phyloP scores from a whole-genome alignment of 2,797 vertebrate genomes.

The Crenuchus spilurus region DNA sequence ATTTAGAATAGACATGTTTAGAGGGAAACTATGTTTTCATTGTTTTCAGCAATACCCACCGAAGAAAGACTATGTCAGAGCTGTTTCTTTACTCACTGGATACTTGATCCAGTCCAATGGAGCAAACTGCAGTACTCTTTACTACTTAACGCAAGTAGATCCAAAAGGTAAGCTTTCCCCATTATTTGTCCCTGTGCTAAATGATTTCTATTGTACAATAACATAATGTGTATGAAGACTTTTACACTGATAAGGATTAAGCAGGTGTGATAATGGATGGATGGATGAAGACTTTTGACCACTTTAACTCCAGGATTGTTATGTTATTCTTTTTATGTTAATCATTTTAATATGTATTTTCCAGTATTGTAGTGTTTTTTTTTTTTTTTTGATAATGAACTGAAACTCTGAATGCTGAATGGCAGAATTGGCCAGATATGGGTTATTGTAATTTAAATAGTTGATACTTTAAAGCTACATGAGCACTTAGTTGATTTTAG shows the following conservation, averaged over 20 bases:
- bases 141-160: conserved; percentile 90
- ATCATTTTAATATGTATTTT: too few species aligned
- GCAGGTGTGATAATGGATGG: too few species aligned
- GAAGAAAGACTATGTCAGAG: conserved; percentile 87
- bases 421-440: too few species aligned
- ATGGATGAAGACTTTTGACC: too few species aligned
- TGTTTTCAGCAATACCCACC: conserved; percentile 83
- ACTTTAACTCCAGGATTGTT: too few species aligned
- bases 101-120: conserved; percentile 87
- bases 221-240: background rate
- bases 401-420: too few species aligned
- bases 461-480: background rate
- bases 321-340: too few species aligned
- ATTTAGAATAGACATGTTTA: background rate
- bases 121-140: conserved; percentile 76
- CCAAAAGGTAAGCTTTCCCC: conserved; percentile 77
- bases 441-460: background rate
- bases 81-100: conserved; percentile 87
- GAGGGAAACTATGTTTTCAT: conserved; percentile 3
- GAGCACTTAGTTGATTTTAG: background rate
- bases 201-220: background rate
- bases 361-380: too few species aligned
- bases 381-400: too few species aligned
- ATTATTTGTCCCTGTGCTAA: background rate
- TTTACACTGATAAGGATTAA: too few species aligned